Base-by-base conservation (phyloP, 2,113 vertebrate genomes). In the Parotia lawesii region DNA sequence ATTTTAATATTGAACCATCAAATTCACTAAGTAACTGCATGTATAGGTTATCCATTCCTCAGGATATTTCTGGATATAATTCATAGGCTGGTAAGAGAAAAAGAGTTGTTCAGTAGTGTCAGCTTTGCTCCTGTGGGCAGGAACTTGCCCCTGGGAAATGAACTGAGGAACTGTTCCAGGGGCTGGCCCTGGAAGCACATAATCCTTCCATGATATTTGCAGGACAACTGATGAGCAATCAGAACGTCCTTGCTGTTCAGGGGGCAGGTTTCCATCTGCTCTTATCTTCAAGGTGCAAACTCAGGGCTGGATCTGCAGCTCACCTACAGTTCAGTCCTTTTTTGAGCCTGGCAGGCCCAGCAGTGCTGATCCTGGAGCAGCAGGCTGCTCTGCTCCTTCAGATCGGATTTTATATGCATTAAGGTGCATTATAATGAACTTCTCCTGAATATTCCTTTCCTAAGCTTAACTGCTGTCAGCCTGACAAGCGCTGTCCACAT, bases 341-440 rank as follows among this genome's bases (percentile, higher is more conserved):
- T 64, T 58, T 54, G 72, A 54, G 82, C 60, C 75, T 77, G 78
- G 79, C 85, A 76, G 87, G 78, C 66, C 61, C 8, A 25, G 86
- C 58, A 78, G 24, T 33, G 24, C 84, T 48, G 45, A 48, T 20
- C 23, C 74, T 0, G 27, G 94, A 87, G 91, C 78, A 91, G 95
- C 91, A 83, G 96, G 95, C 94, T 96, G 95, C 94, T 95, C 95
- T 6, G 4, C 25, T 51, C 57, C 85, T 90, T 93, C 10, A 5
- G 22, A 56, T 8, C 23, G 67, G 50, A 25, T 73, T 94, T 89
- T 77, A 24, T 71, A 67, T 27, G 48, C 2, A 56, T n/a, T 75
- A 76, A 93, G 78, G 75, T 77, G 53, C 78, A 69, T 85, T 77
- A 33, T 38, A 71, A 90, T 57, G 56, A 95, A 93, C 60, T 94